Conservation (phyloP, 2,797 vertebrate species). For the Ibycter americanus region DNA sequence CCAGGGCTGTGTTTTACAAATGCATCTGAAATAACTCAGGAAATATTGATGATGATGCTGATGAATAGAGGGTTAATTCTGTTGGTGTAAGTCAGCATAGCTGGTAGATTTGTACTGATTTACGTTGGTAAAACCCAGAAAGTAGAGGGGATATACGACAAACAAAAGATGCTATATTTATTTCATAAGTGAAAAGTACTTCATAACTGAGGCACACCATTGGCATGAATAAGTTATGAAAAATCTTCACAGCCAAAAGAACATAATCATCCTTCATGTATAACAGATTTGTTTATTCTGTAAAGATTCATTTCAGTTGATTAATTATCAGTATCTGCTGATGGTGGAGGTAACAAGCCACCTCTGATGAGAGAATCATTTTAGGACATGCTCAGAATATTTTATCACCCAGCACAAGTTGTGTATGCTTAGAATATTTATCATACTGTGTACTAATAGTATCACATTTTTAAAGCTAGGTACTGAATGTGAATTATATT, state of each 20-base stretch:
- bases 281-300: slow-evolving; percentile 84
- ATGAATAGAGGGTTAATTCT: not conserved
- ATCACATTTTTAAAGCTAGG: slow-evolving; percentile 16
- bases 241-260: slow-evolving; percentile 77
- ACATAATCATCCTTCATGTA: slow-evolving; percentile 82
- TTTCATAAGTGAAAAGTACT: slow-evolving; percentile 67
- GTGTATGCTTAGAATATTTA: slow-evolving; percentile 76
- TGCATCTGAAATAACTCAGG: not conserved
- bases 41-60: not conserved
- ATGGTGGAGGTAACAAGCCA: slow-evolving; percentile 77
- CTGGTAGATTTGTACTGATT: not conserved
- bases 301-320: slow-evolving; percentile 82
- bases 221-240: slow-evolving; percentile 81
- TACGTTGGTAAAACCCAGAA: not conserved
- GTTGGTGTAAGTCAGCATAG: not conserved
- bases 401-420: slow-evolving; percentile 65
- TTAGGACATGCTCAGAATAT: slow-evolving; percentile 79
- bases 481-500: slow-evolving; percentile 13
- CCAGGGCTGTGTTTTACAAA: not conserved
- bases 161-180: slow-evolving; percentile 72
- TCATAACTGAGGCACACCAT: slow-evolving; percentile 54
- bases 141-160: slow-evolving; percentile 42
- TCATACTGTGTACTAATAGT: slow-evolving; percentile 7
- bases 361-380: slow-evolving; percentile 79
- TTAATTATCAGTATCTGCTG: slow-evolving; percentile 82